phyloP scores from a whole-genome alignment of 2,888 invertebrate species.

The Allolobophora icterica region DNA sequence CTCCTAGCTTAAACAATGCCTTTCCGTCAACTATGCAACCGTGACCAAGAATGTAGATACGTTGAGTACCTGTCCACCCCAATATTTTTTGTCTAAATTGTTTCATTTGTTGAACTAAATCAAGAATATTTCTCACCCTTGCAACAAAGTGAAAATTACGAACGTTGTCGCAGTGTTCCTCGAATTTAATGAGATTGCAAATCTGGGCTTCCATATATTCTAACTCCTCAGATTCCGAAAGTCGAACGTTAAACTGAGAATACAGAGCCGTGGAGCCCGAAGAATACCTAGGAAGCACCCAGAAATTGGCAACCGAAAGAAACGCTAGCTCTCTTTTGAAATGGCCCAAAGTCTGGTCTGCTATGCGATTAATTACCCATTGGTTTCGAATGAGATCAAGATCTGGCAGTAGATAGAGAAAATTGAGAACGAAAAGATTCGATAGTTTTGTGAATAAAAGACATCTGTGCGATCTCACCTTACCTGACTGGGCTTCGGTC shows the following conservation, averaged over 20 bases:
- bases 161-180: neutral
- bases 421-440: neutral
- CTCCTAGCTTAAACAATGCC: neutral
- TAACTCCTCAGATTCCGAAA: slow-evolving; percentile 5
- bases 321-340: neutral
- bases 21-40: neutral
- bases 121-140: neutral
- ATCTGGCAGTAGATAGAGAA: neutral
- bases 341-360: neutral
- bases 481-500: neutral
- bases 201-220: neutral
- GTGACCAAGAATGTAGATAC: neutral
- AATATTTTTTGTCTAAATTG: neutral
- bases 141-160: neutral
- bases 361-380: neutral
- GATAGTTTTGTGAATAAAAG: neutral
- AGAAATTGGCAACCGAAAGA: neutral
- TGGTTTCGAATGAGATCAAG: neutral
- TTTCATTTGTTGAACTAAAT: neutral
- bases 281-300: neutral
- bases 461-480: neutral
- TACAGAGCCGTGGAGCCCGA: neutral
- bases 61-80: neutral
- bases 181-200: neutral
- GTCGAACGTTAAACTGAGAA: neutral